Conservation (phyloP, 1,140 invertebrate genomes). For the Sycobia sp. region DNA sequence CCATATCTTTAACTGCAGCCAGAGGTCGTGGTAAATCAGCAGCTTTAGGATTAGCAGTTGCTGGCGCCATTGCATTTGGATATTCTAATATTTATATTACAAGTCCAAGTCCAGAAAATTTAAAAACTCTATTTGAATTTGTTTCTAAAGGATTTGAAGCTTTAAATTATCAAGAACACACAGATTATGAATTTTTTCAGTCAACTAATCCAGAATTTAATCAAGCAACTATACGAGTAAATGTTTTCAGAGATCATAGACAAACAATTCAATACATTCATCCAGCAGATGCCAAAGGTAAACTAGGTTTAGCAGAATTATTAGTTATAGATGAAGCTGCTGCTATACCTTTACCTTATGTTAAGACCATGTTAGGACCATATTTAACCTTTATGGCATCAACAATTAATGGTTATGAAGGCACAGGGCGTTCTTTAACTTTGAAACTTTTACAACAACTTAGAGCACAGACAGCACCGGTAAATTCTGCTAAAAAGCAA, state of each 20-base stretch:
- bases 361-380: conserved; percentile 88
- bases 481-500: conserved; percentile 56
- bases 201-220: conserved; percentile 97
- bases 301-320: conserved; percentile 91
- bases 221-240: conserved; percentile 93
- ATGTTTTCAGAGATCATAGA: conserved; percentile 88
- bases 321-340: conserved; percentile 98
- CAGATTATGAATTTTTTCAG: conserved; percentile 94
- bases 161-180: conserved; percentile 93
- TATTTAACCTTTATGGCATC: conserved; percentile 96
- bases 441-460: conserved; percentile 94
- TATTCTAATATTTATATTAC: conserved; percentile 99
- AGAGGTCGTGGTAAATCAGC: conserved; percentile 98
- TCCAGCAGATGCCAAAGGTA: conserved; percentile 81
- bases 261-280: conserved; percentile 98
- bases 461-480: conserved; percentile 65
- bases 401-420: conserved; percentile 98
- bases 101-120: conserved; percentile 96
- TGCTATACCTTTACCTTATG: conserved; percentile 93
- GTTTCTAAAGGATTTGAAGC: conserved; percentile 95
- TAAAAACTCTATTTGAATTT: conserved; percentile 98
- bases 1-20: conserved; percentile 93
- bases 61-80: conserved; percentile 81
- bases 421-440: conserved; percentile 94
- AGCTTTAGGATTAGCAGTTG: conserved; percentile 92